These are phyloP conservation scores for Sceloporus undulatus DNA, from an alignment of 2,113 vertebrate species.

Conservation along the genomic window DNA sequence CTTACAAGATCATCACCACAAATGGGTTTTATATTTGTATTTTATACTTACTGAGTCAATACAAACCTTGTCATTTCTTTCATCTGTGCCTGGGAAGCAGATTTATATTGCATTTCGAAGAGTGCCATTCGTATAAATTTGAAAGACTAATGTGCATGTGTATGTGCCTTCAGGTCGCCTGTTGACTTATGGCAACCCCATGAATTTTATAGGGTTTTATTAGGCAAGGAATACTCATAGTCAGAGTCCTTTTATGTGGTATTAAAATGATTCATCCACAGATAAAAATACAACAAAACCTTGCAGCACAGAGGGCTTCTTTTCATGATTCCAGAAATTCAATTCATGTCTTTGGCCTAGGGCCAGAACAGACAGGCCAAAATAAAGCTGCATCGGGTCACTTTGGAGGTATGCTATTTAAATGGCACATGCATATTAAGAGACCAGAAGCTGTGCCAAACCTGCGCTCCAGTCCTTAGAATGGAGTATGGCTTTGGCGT, in stretches of 20 bases:
- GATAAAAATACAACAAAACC: slow-evolving; percentile 1
- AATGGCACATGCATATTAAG: too few species aligned
- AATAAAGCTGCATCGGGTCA: too few species aligned
- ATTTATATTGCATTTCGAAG: slow-evolving; percentile 42
- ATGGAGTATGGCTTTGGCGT: too few species aligned
- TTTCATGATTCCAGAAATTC: background rate
- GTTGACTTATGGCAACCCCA: too few species aligned
- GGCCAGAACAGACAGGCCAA: too few species aligned
- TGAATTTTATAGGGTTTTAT: too few species aligned
- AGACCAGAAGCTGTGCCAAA: too few species aligned
- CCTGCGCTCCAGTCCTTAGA: too few species aligned
- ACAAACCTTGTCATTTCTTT: slow-evolving; percentile 41
- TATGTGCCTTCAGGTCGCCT: too few species aligned
- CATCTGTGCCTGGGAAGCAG: slow-evolving; percentile 32
- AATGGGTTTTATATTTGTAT: slow-evolving; percentile 56
- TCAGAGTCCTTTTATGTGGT: background rate
- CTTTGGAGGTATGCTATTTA: too few species aligned
- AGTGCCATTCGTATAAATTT: background rate
- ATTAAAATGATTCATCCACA: background rate
- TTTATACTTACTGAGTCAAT: slow-evolving; percentile 49
- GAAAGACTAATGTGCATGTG: background rate
- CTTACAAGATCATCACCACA: slow-evolving; percentile 60
- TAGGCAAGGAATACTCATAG: background rate
- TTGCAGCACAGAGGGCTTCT: background rate
- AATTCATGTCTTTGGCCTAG: background rate